Evolutionary conservation across 2,888 invertebrate species (phyloP).

Genomic region (Pilophorus perplexus): DNA sequence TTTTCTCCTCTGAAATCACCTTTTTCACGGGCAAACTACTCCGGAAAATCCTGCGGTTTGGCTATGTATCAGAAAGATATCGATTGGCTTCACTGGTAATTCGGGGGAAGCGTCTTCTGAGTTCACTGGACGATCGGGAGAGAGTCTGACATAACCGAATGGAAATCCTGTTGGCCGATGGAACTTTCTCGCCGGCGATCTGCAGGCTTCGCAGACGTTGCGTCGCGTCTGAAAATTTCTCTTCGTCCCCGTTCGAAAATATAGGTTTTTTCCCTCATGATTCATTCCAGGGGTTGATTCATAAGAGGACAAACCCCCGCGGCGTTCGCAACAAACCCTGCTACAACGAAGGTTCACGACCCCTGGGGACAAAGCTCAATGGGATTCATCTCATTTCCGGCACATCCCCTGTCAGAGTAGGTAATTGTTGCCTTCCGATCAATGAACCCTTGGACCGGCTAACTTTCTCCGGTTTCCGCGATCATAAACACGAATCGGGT

Average conservation of each 20-base stretch:
- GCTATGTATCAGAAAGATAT: background rate
- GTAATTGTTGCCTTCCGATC: too few species aligned
- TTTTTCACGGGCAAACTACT: too few species aligned
- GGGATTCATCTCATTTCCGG: too few species aligned
- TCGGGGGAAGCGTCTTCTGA: background rate
- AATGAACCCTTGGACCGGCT: too few species aligned
- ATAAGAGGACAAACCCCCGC: background rate
- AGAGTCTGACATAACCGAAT: constrained; percentile 39
- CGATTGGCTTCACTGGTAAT: constrained; percentile 20
- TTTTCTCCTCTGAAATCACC: too few species aligned
- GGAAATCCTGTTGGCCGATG: constrained; percentile 38
- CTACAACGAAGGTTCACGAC: too few species aligned
- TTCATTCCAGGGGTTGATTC: constrained; percentile 22
- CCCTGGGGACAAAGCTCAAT: too few species aligned
- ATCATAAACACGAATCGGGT: too few species aligned
- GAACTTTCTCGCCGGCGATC: constrained; percentile 30
- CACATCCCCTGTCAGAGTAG: too few species aligned
- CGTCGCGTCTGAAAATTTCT: constrained; percentile 23
- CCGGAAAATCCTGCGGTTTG: background rate
- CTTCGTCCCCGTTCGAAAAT: constrained; percentile 20
- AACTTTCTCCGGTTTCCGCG: too few species aligned
- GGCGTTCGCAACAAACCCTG: too few species aligned
- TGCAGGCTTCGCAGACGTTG: constrained; percentile 8
- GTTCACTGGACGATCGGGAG: constrained; percentile 34
- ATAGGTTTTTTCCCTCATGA: constrained; percentile 12